A percentile compares a stretch with the other conserved stretches of the same genome.
These are phyloP conservation scores for Lipophrys pholis DNA, from an alignment of 2,113 vertebrate species.

Conservation along the genomic window DNA sequence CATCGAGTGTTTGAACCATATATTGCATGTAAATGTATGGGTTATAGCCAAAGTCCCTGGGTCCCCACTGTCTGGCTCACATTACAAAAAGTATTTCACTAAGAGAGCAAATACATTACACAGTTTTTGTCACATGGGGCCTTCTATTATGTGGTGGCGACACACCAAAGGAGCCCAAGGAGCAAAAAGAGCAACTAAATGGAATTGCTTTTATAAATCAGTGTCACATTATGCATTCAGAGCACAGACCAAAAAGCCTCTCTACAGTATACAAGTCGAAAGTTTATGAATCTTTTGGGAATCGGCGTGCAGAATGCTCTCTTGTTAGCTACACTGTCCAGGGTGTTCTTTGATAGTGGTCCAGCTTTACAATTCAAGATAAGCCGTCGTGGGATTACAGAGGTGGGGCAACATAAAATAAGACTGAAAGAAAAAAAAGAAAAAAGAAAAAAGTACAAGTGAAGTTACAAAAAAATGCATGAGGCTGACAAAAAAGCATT, in stretches of 20 bases:
- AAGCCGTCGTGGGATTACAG: conserved; percentile 31
- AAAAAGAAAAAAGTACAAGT: conserved; percentile 1
- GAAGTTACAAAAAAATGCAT: not conserved
- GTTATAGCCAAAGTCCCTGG: conserved; percentile 43
- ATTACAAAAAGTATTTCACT: conserved; percentile 62
- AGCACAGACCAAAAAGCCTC: conserved; percentile 54
- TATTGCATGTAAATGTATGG: conserved; percentile 33
- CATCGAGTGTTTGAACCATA: conserved; percentile 35
- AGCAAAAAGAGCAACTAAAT: conserved; percentile 73
- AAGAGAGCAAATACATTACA: conserved; percentile 72
- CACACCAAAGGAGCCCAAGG: conserved; percentile 61
- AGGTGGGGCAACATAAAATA: conserved; percentile 2
- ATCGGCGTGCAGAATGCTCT: conserved; percentile 39
- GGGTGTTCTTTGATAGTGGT: conserved; percentile 40
- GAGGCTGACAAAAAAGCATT: not conserved
- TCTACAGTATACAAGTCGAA: conserved; percentile 59
- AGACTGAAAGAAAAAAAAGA: not conserved
- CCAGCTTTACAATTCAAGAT: conserved; percentile 45
- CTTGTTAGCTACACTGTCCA: conserved; percentile 26
- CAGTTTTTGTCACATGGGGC: conserved; percentile 70
- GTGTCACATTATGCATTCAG: conserved; percentile 77
- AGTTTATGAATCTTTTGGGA: conserved; percentile 67
- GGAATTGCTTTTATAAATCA: conserved; percentile 82
- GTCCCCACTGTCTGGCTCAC: conserved; percentile 44
- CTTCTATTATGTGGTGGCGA: conserved; percentile 70